Evolutionary conservation across 2,797 vertebrate genomes (phyloP).

Genomic region (Columba guinea): DNA sequence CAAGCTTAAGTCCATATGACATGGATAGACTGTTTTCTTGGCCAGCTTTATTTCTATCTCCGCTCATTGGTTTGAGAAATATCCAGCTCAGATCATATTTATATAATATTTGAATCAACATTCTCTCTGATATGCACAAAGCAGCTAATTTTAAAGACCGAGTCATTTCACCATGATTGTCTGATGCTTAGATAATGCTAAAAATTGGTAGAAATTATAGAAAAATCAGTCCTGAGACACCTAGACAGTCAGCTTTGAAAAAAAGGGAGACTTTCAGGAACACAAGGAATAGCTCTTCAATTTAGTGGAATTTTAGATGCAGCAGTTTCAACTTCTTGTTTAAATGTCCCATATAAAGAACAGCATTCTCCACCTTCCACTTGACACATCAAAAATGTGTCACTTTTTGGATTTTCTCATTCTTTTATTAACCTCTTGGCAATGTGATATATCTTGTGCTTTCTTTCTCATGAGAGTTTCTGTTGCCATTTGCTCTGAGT

Average conservation of each 20-base stretch:
- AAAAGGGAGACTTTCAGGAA: not conserved
- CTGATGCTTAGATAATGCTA: not conserved
- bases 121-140: not conserved
- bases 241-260: not conserved
- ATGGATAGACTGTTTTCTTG: not conserved
- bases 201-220: not conserved
- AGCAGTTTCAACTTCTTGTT: not conserved
- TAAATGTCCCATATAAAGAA: not conserved
- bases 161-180: not conserved
- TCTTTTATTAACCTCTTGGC: not conserved
- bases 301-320: not conserved
- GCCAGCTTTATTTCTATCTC: not conserved
- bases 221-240: not conserved
- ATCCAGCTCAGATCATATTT: not conserved
- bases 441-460: not conserved
- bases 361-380: not conserved
- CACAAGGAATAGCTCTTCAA: not conserved
- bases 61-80: not conserved
- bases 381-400: not conserved
- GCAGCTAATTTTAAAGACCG: not conserved
- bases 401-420: not conserved
- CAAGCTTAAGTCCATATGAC: not conserved
- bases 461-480: not conserved
- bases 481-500: not conserved
- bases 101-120: not conserved